A percentile compares a stretch with the other conserved stretches of the same genome.
Evolutionary conservation across 2,113 vertebrate genomes (phyloP).

Genomic region (Pycnonotus jocosus): DNA sequence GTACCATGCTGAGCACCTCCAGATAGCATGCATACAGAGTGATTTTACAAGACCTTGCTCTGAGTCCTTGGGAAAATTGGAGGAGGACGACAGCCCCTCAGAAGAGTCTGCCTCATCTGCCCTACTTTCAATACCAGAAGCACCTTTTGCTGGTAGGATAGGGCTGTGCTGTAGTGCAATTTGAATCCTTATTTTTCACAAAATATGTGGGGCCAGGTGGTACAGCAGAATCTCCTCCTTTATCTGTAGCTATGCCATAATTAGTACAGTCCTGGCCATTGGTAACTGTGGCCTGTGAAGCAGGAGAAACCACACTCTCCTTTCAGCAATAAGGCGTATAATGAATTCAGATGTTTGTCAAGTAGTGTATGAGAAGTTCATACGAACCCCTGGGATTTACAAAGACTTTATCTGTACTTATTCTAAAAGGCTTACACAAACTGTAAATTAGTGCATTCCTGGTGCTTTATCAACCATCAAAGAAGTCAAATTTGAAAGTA

Average conservation of each 20-base stretch:
- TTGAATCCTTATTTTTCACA: not conserved
- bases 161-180: not conserved
- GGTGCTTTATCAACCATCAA: not conserved
- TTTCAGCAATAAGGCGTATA: not conserved
- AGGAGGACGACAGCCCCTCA: not conserved
- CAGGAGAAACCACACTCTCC: not conserved
- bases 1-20: not conserved
- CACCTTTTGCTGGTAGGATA: not conserved
- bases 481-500: not conserved
- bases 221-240: not conserved
- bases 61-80: not conserved
- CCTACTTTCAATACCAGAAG: not conserved
- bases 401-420: not conserved
- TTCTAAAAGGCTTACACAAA: not conserved
- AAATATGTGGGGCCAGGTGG: not conserved
- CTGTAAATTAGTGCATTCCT: not conserved
- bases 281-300: not conserved
- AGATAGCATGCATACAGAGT: not conserved
- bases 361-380: not conserved
- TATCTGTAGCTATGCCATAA: not conserved
- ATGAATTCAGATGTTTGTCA: not conserved
- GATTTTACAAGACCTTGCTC: not conserved
- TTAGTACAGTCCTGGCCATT: not conserved
- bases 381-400: not conserved
- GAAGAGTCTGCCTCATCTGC: not conserved